Percentiles rank a stretch among this genome's conserved stretches.
phyloP scores from a whole-genome alignment of 64 coral and sea anemone species.

The Catalaphyllia jardinei region DNA sequence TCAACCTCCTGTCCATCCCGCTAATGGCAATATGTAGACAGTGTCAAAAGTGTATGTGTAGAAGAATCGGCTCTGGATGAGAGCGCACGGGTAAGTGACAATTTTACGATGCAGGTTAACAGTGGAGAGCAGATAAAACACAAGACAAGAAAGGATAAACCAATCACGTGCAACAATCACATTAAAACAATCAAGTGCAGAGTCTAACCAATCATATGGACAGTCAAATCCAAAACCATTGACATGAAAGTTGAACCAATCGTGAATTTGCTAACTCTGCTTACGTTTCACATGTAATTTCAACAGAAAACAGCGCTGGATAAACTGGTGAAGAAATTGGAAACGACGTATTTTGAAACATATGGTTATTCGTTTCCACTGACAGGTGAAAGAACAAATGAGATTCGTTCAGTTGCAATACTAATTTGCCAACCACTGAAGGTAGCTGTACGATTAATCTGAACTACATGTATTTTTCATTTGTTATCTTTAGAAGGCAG shows the following conservation, averaged over 20 bases:
- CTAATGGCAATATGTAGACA: not conserved
- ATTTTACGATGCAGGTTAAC: too few relatives aligned
- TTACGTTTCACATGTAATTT: not conserved
- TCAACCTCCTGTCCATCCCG: slow-evolving; percentile 33
- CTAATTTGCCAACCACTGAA: too few relatives aligned
- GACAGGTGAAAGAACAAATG: not conserved
- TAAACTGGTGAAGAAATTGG: slow-evolving; percentile 1
- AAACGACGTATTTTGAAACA: slow-evolving; percentile 13
- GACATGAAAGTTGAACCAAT: too few relatives aligned
- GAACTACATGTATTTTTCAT: not conserved
- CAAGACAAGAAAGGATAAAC: too few relatives aligned
- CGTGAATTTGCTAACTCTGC: too few relatives aligned
- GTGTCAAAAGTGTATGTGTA: not conserved
- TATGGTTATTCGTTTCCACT: slow-evolving; percentile 48
- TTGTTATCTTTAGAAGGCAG: slow-evolving; percentile 7
- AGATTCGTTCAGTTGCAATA: not conserved
- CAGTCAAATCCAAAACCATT: too few relatives aligned
- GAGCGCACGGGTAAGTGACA: not conserved
- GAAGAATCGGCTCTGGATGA: not conserved
- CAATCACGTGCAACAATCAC: too few relatives aligned
- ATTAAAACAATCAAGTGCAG: too few relatives aligned
- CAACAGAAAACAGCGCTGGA: not conserved
- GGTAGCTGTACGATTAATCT: too few relatives aligned
- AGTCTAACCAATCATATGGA: too few relatives aligned
- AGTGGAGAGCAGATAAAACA: too few relatives aligned